Evolutionary conservation across 37 sponge, comb jelly and placozoan genomes (phyloP).

Genomic region (Beroe ovata): DNA sequence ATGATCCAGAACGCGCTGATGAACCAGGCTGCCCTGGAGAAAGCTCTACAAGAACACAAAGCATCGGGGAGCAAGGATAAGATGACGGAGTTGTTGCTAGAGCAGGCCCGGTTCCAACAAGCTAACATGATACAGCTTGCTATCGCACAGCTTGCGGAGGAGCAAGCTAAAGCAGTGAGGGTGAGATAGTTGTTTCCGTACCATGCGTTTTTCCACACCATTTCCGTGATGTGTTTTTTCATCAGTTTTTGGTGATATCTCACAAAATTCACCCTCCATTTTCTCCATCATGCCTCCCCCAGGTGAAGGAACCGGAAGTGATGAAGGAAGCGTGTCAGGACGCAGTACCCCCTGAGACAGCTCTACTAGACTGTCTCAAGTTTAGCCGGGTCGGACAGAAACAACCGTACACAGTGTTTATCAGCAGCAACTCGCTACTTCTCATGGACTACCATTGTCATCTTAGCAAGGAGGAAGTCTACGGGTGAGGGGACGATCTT

Average conservation of each 20-base stretch:
- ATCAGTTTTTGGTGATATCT: too few relatives aligned
- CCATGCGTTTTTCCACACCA: too few relatives aligned
- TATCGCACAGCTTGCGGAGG: constrained; percentile 46
- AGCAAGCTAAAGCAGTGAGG: constrained; percentile 6
- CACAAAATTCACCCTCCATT: too few relatives aligned
- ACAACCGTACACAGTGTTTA: constrained; percentile 77
- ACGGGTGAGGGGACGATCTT: constrained; percentile 66
- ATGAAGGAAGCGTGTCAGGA: constrained; percentile 53
- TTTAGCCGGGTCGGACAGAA: constrained; percentile 72
- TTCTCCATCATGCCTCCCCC: too few relatives aligned
- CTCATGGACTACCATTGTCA: constrained; percentile 87
- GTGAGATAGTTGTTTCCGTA: neutral
- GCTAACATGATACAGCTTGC: constrained; percentile 61
- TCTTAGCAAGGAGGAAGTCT: constrained; percentile 73
- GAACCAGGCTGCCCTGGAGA: constrained; percentile 64
- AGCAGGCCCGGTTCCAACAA: constrained; percentile 52
- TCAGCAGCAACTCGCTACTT: constrained; percentile 76
- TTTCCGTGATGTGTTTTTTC: too few relatives aligned
- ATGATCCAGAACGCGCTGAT: constrained; percentile 59
- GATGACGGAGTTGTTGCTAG: constrained; percentile 34
- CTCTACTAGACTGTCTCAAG: constrained; percentile 75
- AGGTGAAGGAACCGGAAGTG: constrained; percentile 33
- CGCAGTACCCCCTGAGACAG: constrained; percentile 64
- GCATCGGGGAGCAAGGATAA: constrained; percentile 64
- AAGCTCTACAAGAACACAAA: constrained; percentile 63